Percentiles rank a stretch among this genome's conserved stretches.
Conservation (phyloP, 2,888 invertebrate species). For the Rhingia rostrata region DNA sequence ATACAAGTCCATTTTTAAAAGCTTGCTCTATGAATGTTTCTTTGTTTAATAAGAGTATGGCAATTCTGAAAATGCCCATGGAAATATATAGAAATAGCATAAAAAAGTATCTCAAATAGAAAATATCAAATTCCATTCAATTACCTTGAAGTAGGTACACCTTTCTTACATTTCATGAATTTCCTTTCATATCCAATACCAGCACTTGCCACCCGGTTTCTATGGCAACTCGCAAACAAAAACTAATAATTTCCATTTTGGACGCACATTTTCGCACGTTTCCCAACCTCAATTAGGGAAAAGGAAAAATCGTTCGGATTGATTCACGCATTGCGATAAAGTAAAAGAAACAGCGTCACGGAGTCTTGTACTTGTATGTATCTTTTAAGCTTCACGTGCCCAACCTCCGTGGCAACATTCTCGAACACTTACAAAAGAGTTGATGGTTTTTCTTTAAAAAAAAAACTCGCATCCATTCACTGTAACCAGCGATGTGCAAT, state of each 20-base stretch:
- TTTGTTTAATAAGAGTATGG: no score
- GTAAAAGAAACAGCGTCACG: slow-evolving; percentile 7
- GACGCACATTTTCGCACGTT: slow-evolving; percentile 52
- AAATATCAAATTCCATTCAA: no score
- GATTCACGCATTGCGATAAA: slow-evolving; percentile 57
- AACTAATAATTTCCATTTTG: slow-evolving; percentile 19
- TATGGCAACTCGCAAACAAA: neutral
- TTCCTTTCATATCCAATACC: no score
- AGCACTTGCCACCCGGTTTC: no score
- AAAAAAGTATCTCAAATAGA: no score
- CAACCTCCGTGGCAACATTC: slow-evolving; percentile 2
- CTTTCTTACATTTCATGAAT: no score
- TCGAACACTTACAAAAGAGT: neutral
- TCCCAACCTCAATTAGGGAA: slow-evolving; percentile 40
- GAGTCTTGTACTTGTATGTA: neutral
- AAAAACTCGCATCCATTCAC: slow-evolving; percentile 22
- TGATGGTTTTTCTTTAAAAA: neutral
- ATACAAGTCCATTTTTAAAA: no score
- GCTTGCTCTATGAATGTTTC: no score
- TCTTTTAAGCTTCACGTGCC: neutral
- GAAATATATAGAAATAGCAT: no score
- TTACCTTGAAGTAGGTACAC: no score
- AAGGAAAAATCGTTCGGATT: slow-evolving; percentile 34
- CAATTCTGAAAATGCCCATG: no score
- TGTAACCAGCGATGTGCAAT: slow-evolving; percentile 22